Conservation (phyloP, 2,113 vertebrate species). For the Dicrurus megarhynchus region DNA sequence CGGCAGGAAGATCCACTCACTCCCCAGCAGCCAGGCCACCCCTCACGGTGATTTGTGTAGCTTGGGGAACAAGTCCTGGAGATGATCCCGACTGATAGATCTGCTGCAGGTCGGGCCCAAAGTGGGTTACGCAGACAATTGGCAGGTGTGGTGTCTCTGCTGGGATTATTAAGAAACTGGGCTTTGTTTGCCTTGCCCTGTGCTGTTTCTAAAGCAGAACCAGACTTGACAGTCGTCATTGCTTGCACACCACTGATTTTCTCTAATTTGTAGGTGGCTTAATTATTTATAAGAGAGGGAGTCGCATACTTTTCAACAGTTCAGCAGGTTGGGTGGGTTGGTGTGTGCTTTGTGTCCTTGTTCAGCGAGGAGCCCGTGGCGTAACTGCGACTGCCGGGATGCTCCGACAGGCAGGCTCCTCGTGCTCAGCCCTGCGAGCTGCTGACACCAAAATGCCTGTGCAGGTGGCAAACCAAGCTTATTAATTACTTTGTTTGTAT, state of each 20-base stretch:
- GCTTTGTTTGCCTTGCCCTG: constrained; percentile 66
- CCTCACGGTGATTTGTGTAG: constrained; percentile 65
- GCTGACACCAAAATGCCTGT: not conserved
- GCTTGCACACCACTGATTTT: constrained; percentile 40
- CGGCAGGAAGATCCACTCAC: constrained; percentile 40
- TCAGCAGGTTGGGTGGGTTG: constrained; percentile 35
- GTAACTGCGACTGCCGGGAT: not conserved
- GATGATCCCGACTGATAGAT: constrained; percentile 57
- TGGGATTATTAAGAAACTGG: constrained; percentile 66
- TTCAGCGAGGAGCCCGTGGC: constrained; percentile 31
- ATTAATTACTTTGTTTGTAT: constrained; percentile 48
- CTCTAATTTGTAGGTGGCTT: constrained; percentile 61
- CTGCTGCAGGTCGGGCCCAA: constrained; percentile 45
- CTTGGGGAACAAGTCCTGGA: constrained; percentile 69
- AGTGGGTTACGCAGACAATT: constrained; percentile 61
- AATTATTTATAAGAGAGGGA: constrained; percentile 65
- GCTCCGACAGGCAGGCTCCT: not conserved
- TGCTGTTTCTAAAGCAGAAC: constrained; percentile 65
- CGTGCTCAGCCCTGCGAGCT: not conserved
- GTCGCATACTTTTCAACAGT: constrained; percentile 36
- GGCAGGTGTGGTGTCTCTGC: constrained; percentile 63
- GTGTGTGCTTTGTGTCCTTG: not conserved
- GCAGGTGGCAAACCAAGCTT: constrained; percentile 26
- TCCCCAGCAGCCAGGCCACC: constrained; percentile 25
- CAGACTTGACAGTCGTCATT: constrained; percentile 42